These are phyloP conservation scores for Poeciliopsis paucimaculata DNA, from an alignment of 2,797 vertebrate species.

Conservation along the genomic window DNA sequence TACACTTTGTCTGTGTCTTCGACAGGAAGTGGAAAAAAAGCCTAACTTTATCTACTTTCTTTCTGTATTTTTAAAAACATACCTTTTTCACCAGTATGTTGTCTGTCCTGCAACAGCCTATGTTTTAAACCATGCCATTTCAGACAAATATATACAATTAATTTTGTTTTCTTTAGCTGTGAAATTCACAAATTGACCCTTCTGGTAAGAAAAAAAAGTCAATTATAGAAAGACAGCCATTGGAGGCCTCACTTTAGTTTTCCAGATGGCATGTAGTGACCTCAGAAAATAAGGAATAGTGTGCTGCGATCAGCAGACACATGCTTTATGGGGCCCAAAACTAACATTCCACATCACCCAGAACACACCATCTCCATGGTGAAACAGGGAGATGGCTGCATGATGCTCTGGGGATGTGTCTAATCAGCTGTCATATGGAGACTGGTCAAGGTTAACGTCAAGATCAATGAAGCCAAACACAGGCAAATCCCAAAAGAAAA, in stretches of 20 bases:
- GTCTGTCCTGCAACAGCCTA: slow-evolving; percentile 13
- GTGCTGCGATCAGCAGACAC: background rate
- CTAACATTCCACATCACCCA: background rate
- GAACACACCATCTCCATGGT: background rate
- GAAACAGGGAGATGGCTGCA: background rate
- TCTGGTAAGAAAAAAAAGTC: background rate
- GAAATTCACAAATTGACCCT: background rate
- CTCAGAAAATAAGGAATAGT: background rate
- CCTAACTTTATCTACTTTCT: background rate
- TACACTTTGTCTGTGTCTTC: background rate
- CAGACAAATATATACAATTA: background rate
- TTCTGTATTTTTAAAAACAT: background rate
- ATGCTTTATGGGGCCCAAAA: background rate
- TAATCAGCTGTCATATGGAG: background rate
- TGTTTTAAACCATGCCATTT: slow-evolving; percentile 14
- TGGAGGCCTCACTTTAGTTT: background rate
- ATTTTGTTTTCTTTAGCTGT: background rate
- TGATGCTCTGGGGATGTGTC: background rate
- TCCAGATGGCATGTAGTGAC: background rate
- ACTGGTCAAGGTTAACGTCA: background rate
- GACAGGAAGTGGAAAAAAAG: slow-evolving; percentile 6
- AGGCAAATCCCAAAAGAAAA: background rate
- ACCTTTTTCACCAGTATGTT: background rate
- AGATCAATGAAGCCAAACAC: slow-evolving; percentile 1
- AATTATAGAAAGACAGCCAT: background rate